Percentiles rank a stretch among this genome's conserved stretches.
These are phyloP conservation scores for Erythrolamprus reginae DNA, from an alignment of 2,113 vertebrate species.

Conservation along the genomic window DNA sequence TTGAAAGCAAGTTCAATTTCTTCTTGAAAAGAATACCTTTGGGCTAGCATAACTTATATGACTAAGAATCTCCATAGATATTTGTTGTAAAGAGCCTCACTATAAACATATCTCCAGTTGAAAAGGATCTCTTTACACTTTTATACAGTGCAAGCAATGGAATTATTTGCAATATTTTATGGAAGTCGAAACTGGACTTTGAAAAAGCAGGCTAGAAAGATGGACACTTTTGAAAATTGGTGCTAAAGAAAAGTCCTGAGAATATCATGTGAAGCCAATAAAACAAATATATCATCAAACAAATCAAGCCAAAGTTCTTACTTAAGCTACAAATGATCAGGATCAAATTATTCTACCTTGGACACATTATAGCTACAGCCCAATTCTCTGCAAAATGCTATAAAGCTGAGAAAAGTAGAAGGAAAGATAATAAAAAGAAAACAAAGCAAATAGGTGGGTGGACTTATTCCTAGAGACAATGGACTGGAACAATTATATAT, in stretches of 20 bases:
- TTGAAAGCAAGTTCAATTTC: too few species aligned
- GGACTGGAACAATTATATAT: neutral
- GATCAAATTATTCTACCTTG: neutral
- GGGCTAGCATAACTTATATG: too few species aligned
- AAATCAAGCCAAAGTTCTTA: neutral
- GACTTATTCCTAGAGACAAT: neutral
- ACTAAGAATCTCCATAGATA: too few species aligned
- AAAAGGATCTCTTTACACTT: neutral
- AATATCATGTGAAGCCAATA: neutral
- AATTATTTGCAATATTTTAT: neutral
- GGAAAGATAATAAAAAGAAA: neutral
- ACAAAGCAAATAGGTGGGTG: neutral
- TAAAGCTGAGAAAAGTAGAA: neutral
- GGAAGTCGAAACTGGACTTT: neutral
- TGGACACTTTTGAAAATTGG: neutral
- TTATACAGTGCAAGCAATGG: neutral
- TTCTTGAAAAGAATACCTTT: too few species aligned
- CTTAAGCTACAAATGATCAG: neutral
- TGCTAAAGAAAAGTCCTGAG: neutral
- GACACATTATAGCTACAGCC: neutral
- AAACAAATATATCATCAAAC: neutral
- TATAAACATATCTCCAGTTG: neutral
- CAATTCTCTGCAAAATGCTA: neutral
- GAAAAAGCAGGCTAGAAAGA: neutral
- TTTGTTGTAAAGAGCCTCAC: neutral